Base-by-base conservation (phyloP, 2,113 vertebrate species). In the Misgurnus mizolepis region DNA sequence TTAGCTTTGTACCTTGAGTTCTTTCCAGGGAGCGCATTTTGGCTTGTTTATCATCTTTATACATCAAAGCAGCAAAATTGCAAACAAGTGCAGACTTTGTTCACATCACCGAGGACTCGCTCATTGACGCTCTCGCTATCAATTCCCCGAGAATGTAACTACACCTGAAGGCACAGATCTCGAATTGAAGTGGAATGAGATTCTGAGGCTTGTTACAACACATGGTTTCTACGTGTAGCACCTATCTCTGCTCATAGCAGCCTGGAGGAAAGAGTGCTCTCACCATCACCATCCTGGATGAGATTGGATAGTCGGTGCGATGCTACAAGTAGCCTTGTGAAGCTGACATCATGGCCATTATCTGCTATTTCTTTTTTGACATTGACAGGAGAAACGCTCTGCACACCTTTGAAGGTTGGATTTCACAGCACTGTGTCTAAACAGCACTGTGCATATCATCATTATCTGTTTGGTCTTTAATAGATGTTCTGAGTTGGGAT, bases 191-290 rank as follows among this genome's bases (percentile, higher is more conserved):
- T 81, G 79, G 79, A 84, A 78, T 81, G 80, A 75, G 80, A 87
- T 87, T 78, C 79, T 71, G 83, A 88, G 88, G 78, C 83, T 85
- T 82, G 83, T 83, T 87, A 85, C 67, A 84, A 89, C 77, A 87
- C 74, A 79, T 55, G 83, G 76, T 82, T 79, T 81, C 65, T 76
- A 69, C 85, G 78, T 75, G 84, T 86, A 84, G 69, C 79, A 68
- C 64, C 72, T 78, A 77, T 82, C 49, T 82, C 17, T 58, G 50
- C 72, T 61, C 62, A 80, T 75, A 82, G 27, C 80, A 79, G 58
- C 70, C 27, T 49, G 55, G 56, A 88, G 81, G 84, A 86, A 81
- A 76, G 49, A 80, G 87, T 71, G 80, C 76, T 85, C 70, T 71
- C 18, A 9, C 60, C 50, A 64, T 76, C 22, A 58, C 56, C 40